phyloP scores from a whole-genome alignment of 2,797 vertebrate species.

The Pyrrhura leucotis region DNA sequence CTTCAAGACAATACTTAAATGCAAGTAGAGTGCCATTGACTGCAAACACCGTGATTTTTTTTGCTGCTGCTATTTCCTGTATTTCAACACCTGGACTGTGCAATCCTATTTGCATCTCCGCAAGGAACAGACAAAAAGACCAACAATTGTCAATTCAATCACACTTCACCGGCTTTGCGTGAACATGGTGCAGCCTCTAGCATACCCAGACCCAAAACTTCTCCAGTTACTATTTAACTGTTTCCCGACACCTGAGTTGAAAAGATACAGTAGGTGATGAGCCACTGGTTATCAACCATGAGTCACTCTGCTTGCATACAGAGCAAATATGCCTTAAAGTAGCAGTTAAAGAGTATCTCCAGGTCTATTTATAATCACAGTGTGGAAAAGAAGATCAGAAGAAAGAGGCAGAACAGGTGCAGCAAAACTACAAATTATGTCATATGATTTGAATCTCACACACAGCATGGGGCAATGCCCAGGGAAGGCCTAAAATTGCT shows the following conservation, averaged over 20 bases:
- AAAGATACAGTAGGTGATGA: background rate
- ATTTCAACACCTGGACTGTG: background rate
- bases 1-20: background rate
- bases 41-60: background rate
- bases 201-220: background rate
- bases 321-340: background rate
- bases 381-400: background rate
- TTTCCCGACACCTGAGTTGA: background rate
- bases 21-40: background rate
- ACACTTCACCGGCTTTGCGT: background rate
- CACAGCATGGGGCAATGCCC: background rate
- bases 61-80: background rate
- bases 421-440: background rate
- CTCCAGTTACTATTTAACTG: background rate
- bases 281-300: background rate
- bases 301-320: background rate
- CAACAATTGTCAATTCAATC: background rate
- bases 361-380: background rate
- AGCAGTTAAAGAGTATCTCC: background rate
- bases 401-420: background rate
- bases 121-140: background rate
- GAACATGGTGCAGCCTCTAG: background rate
- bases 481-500: background rate
- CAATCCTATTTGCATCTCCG: background rate
- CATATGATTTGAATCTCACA: background rate